These are phyloP conservation scores for Python bivittatus DNA, from an alignment of 2,113 vertebrate species.

Conservation along the genomic window DNA sequence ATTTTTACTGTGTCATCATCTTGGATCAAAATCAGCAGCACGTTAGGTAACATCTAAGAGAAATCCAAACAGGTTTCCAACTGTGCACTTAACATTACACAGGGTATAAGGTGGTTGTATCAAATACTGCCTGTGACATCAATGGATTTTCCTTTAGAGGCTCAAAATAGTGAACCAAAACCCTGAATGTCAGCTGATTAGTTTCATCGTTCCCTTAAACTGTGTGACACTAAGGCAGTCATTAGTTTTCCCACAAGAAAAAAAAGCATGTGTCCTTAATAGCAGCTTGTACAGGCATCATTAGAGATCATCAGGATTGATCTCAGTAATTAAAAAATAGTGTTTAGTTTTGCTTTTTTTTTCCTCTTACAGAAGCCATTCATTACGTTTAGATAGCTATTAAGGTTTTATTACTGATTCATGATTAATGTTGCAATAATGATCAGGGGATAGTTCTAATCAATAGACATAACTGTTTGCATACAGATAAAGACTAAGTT, in stretches of 20 bases:
- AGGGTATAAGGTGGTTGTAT: background rate
- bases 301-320: background rate
- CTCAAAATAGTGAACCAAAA: background rate
- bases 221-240: background rate
- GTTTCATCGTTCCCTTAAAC: background rate
- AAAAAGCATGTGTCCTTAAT: background rate
- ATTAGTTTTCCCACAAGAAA: background rate
- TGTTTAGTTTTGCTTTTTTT: background rate
- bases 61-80: background rate
- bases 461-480: background rate
- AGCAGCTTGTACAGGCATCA: background rate
- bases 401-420: background rate
- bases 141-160: background rate
- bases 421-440: background rate
- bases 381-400: background rate
- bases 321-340: background rate
- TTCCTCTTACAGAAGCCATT: background rate
- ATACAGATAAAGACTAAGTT: too few relatives aligned
- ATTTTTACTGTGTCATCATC: background rate
- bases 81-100: background rate
- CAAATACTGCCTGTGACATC: background rate
- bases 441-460: background rate
- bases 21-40: background rate
- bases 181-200: background rate
- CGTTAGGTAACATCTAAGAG: background rate